Evolutionary conservation across 1,140 invertebrate genomes (phyloP), one percentile per base, ranked within the genome.

Genomic region (Batillaria attramentaria): DNA sequence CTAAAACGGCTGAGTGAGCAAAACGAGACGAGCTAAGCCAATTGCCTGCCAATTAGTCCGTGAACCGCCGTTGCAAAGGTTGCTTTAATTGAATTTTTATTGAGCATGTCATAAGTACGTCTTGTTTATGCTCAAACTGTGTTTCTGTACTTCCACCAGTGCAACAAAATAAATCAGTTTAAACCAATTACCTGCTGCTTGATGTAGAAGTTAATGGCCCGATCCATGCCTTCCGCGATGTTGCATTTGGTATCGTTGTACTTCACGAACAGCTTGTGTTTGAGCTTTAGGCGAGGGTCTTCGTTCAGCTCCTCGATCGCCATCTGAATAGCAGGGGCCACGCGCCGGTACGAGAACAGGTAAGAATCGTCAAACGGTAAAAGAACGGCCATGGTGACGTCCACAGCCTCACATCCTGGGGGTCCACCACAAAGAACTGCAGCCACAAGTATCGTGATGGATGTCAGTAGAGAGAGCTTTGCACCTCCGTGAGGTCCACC

Each of bases 281-380:
- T 79, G 0, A 68, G 46, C 2, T 69, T 50, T n/a, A 73, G 31
- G 1, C 37, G 62, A 10, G 75, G 93, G 16, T 95, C 93, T 20
- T 93, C 91, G 54, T 88, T 81, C 28, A 89, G 46, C 60, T 87
- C 86, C 20, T 91, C 89, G n/a, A 96, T 93, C 3, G 95, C 95
- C 88, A 96, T 91, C 62, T 94, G 91, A 6, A 97, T 92, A 13
- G 95, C 94, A 0, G 95, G 95, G 75, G 96, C 85, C 37, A 96
- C 93, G 84, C 94, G 94, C 8, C 92, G 92, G 80, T 96, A 86
- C 6, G 94, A 93, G 84, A 94, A 95, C 43, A 94, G 93, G 86
- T 93, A 92, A 2, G 85, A 88, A 6, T 93, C 91, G 85, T 94
- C 93, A 4, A 91, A 91, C 0, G 95, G 95, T 41, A 94, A 92